Evolutionary conservation across 2,888 invertebrate species (phyloP).

Genomic region (Yponomeuta cagnagella): DNA sequence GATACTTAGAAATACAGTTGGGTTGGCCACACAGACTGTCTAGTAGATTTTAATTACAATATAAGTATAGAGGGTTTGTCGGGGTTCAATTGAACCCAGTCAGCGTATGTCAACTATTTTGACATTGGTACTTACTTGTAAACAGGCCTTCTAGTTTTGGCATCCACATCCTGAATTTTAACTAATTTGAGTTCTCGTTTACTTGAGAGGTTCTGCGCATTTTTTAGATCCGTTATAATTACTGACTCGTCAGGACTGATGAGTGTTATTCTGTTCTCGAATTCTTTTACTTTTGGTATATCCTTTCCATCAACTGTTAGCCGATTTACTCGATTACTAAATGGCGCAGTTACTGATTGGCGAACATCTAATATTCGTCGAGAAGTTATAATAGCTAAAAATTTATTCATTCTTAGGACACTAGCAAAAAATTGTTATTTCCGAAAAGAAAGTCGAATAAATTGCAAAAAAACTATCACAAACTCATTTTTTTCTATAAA

Average conservation of each 20-base stretch:
- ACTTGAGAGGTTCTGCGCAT: slow-evolving; percentile 81
- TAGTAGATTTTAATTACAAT: too few species aligned
- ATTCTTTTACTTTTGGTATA: slow-evolving; percentile 55
- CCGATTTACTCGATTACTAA: slow-evolving; percentile 24
- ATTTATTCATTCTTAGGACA: slow-evolving; percentile 38
- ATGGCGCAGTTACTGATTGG: slow-evolving; percentile 21
- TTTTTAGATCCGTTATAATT: slow-evolving; percentile 78
- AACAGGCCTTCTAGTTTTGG: slow-evolving; percentile 79
- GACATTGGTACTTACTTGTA: slow-evolving; percentile 71
- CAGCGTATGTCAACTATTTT: too few species aligned
- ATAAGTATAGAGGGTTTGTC: too few species aligned
- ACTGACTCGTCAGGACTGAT: slow-evolving; percentile 75
- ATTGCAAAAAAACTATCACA: too few species aligned
- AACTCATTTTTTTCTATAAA: too few species aligned
- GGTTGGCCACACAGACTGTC: too few species aligned
- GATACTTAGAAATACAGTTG: too few species aligned
- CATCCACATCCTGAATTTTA: slow-evolving; percentile 80
- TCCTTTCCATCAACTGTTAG: slow-evolving; percentile 60
- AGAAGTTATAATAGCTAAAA: slow-evolving; percentile 34
- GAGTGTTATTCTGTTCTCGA: slow-evolving; percentile 78
- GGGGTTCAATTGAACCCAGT: too few species aligned
- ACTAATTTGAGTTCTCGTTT: slow-evolving; percentile 81
- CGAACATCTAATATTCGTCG: slow-evolving; percentile 41
- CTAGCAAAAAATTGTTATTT: not conserved
- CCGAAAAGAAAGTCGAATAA: too few species aligned